A percentile compares a stretch with the other conserved stretches of the same genome.
Evolutionary conservation across 2,797 vertebrate species (phyloP).

Genomic region (Nannoperca obscura): DNA sequence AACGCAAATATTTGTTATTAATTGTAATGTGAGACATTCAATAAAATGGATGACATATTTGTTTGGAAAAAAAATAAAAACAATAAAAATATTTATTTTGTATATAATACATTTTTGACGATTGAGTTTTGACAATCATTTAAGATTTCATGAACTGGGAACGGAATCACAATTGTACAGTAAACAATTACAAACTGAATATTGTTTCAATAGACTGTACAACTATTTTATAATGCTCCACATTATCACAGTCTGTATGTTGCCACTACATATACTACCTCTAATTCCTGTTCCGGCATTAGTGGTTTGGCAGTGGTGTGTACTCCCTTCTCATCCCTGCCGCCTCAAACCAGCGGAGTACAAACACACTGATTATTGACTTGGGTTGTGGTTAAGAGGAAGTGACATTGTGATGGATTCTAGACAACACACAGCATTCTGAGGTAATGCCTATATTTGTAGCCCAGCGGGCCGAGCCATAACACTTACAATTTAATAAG

Average conservation of each 20-base stretch:
- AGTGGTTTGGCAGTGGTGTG: conserved; percentile 30
- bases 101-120: too few species aligned
- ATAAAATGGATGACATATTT: too few species aligned
- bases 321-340: conserved; percentile 34
- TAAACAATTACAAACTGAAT: too few species aligned
- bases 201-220: background rate
- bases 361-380: conserved; percentile 72
- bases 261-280: background rate
- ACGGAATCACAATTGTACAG: background rate
- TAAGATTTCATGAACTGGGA: background rate
- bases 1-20: too few species aligned
- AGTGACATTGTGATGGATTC: conserved; percentile 60
- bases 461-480: conserved; percentile 73
- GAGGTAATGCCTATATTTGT: conserved; percentile 70
- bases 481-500: conserved; percentile 81
- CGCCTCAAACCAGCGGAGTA: conserved; percentile 58
- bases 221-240: background rate
- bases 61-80: too few species aligned
- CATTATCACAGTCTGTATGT: background rate
- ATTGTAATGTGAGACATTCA: too few species aligned
- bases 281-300: background rate
- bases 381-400: conserved; percentile 71
- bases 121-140: too few species aligned
- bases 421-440: conserved; percentile 64
- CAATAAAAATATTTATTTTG: too few species aligned